phyloP scores from a whole-genome alignment of 2,888 invertebrate genomes.

The Enchytraeus crypticus region DNA sequence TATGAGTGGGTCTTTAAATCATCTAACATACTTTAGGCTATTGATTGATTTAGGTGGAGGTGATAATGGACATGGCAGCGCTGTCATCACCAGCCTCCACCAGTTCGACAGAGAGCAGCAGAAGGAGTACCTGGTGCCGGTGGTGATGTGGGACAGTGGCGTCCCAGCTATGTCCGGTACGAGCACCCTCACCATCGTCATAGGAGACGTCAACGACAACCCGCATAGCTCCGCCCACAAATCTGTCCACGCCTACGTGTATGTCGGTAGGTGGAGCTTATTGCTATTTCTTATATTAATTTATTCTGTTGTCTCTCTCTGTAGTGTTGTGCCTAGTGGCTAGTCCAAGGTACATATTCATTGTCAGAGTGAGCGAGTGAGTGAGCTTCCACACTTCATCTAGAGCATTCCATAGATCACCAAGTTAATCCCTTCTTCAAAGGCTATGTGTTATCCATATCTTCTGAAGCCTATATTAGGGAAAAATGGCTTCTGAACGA shows the following conservation, averaged over 20 bases:
- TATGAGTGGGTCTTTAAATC: not conserved
- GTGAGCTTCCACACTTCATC: too few species aligned
- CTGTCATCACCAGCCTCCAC: constrained; percentile 83
- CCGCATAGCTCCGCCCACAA: constrained; percentile 97
- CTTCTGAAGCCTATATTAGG: too few species aligned
- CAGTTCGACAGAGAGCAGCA: constrained; percentile 91
- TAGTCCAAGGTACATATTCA: too few species aligned
- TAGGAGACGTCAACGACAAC: constrained; percentile 94
- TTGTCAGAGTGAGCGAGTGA: too few species aligned
- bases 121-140: constrained; percentile 91
- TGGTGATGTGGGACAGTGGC: constrained; percentile 92
- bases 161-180: constrained; percentile 76
- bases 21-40: too few species aligned
- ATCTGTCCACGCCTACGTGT: constrained; percentile 92
- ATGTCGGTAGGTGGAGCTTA: constrained; percentile 58
- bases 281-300: not conserved
- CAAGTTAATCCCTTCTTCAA: too few species aligned
- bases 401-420: too few species aligned
- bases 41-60: constrained; percentile 27
- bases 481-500: too few species aligned
- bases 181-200: constrained; percentile 90
- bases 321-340: too few species aligned
- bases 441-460: too few species aligned
- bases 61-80: constrained; percentile 66
- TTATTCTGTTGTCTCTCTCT: not conserved